Evolutionary conservation across 2,797 vertebrate species (phyloP).

Genomic region (Acanthiza pusilla): DNA sequence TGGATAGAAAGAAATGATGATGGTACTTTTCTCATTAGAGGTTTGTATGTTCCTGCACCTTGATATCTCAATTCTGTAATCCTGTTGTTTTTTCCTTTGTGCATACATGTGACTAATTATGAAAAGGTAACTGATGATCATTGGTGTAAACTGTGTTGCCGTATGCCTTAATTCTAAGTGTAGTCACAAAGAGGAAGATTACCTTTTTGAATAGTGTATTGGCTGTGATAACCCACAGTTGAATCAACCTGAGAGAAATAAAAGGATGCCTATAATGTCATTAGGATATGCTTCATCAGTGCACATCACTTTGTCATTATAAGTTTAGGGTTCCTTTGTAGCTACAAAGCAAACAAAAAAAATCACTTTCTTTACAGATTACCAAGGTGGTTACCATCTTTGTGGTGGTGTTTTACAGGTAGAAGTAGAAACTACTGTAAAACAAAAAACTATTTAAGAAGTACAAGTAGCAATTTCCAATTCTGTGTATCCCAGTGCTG

Average conservation of each 20-base stretch:
- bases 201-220: neutral
- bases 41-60: conserved; percentile 63
- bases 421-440: neutral
- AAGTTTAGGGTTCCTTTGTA: neutral
- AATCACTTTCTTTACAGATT: neutral
- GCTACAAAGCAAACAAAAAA: neutral
- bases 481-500: neutral
- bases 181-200: neutral
- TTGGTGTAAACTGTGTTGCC: neutral
- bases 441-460: neutral
- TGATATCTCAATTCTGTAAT: neutral
- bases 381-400: neutral
- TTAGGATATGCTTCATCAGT: neutral
- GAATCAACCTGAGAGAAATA: neutral
- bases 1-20: conserved; percentile 88
- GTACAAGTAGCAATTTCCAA: neutral
- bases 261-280: neutral
- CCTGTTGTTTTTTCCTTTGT: neutral
- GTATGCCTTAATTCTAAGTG: neutral
- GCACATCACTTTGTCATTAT: neutral
- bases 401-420: neutral
- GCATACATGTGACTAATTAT: neutral
- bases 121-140: neutral
- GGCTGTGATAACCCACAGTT: neutral
- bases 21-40: conserved; percentile 90